phyloP scores from a whole-genome alignment of 2,888 invertebrate species.

The Gymnosoma rotundatum region DNA sequence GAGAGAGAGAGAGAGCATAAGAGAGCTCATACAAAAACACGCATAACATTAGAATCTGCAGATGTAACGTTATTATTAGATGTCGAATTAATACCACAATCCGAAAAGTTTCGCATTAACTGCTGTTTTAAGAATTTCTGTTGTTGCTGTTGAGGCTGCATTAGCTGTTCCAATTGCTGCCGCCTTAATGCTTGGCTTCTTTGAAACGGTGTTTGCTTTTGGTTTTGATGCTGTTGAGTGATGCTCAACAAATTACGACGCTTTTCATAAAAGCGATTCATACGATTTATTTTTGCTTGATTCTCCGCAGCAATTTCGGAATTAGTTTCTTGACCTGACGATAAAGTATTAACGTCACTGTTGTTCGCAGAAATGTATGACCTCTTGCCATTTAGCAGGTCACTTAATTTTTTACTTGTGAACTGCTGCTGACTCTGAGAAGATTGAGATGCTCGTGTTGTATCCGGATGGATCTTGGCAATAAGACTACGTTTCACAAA shows the following conservation, averaged over 20 bases:
- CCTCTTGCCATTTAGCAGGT: constrained; percentile 74
- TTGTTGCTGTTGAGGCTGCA: constrained; percentile 70
- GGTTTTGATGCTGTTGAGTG: constrained; percentile 59
- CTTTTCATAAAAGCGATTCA: constrained; percentile 77
- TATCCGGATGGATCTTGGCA: constrained; percentile 63
- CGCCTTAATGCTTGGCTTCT: constrained; percentile 47
- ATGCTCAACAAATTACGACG: constrained; percentile 75
- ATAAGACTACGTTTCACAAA: constrained; percentile 76
- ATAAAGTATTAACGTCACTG: constrained; percentile 24
- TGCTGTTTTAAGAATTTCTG: constrained; percentile 76
- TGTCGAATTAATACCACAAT: constrained; percentile 75
- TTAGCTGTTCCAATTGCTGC: constrained; percentile 66
- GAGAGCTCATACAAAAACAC: constrained; percentile 73
- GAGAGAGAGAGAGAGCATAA: neutral
- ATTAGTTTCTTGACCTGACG: constrained; percentile 31
- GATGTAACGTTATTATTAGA: constrained; percentile 50
- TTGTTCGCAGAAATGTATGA: constrained; percentile 12
- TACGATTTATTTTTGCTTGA: constrained; percentile 72
- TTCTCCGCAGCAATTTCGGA: constrained; percentile 56
- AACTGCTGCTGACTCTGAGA: constrained; percentile 61
- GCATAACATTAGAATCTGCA: constrained; percentile 75
- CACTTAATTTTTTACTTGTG: constrained; percentile 76
- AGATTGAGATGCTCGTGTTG: constrained; percentile 30
- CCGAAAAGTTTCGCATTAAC: constrained; percentile 76
- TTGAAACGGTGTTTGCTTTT: constrained; percentile 52